Evolutionary conservation across 2,888 invertebrate genomes (phyloP), one percentile per base, ranked within the genome.

Genomic region (Drosophila meridiana): DNA sequence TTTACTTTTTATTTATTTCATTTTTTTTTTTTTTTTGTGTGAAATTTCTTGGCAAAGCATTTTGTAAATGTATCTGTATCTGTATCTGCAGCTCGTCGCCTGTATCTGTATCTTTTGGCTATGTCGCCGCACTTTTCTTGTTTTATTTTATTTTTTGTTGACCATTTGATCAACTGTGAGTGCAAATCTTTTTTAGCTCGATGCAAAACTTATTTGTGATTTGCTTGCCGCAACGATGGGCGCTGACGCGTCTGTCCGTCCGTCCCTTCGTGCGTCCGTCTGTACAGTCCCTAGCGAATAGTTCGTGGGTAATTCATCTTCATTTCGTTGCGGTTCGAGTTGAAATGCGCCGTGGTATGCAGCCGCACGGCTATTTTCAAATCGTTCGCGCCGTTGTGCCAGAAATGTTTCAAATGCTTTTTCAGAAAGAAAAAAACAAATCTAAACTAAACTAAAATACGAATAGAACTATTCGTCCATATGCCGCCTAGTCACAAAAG

Each of bases 271-370:
- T 57, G 42, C 36, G 32, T 60, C 56, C 30, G 55, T 62, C 52
- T 2, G 52, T 30, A 52, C 3, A 47, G 47, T 78, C 77, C 82
- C 74, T 82, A 71, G 78, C 68, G 76, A 71, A 80, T 78, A 73
- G 69, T 68, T 81, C 69, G 76, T 75, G 80, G 89, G 91, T 91
- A 90, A 90, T 90, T 90, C 91, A 90, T 90, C 91, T 91, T 90
- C 86, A 91, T 90, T 90, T 90, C 91, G 89, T 89, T 90, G 90
- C 89, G 88, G 91, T 90, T 91, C 90, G 91, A 87, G 87, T 85
- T 91, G 90, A 90, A 87, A 90, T 90, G 87, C 89, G 75, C 65
- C 69, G 90, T 77, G 87, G 86, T 86, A 90, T 87, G 90, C 82
- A 86, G 86, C 64, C 78, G 60, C 60, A 55, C 64, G 75, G 76